Conservation (phyloP, 2,797 vertebrate species). For the Alcedo quadribrachys region DNA sequence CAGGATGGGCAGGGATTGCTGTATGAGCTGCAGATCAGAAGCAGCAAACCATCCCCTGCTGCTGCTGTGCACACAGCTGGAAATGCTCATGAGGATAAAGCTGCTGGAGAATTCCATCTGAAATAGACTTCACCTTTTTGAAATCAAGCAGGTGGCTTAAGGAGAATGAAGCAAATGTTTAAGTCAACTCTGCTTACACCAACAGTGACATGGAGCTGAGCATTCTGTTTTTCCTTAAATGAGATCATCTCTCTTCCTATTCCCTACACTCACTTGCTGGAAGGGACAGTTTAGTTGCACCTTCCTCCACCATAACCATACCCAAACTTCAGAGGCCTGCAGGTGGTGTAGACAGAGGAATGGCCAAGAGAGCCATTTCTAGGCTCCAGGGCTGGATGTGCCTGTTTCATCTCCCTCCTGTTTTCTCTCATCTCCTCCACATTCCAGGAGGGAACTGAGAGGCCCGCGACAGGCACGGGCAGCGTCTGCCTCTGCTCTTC, state of each 20-base stretch:
- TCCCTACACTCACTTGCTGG: neutral
- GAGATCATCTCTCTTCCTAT: neutral
- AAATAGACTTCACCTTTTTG: neutral
- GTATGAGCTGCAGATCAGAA: neutral
- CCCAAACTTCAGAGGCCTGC: neutral
- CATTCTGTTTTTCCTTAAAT: neutral
- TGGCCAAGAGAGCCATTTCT: neutral
- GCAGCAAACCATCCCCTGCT: neutral
- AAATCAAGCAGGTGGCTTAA: neutral
- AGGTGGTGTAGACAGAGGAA: constrained; percentile 38
- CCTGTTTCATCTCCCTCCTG: constrained; percentile 72
- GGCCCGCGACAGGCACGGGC: constrained; percentile 59
- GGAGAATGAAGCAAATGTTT: neutral
- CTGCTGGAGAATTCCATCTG: neutral
- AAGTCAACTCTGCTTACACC: neutral
- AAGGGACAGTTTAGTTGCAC: neutral
- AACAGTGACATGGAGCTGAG: neutral
- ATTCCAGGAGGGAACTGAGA: constrained; percentile 79
- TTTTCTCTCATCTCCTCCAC: constrained; percentile 86
- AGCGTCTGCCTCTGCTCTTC: neutral
- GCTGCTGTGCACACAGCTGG: neutral
- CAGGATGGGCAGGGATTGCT: neutral
- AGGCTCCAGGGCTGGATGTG: constrained; percentile 36
- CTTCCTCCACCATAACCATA: neutral
- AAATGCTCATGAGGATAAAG: neutral